Percentiles rank a stretch among this genome's conserved stretches.
These are phyloP conservation scores for Heliconius melpomene DNA, from an alignment of 1,140 invertebrate genomes.

Conservation along the genomic window DNA sequence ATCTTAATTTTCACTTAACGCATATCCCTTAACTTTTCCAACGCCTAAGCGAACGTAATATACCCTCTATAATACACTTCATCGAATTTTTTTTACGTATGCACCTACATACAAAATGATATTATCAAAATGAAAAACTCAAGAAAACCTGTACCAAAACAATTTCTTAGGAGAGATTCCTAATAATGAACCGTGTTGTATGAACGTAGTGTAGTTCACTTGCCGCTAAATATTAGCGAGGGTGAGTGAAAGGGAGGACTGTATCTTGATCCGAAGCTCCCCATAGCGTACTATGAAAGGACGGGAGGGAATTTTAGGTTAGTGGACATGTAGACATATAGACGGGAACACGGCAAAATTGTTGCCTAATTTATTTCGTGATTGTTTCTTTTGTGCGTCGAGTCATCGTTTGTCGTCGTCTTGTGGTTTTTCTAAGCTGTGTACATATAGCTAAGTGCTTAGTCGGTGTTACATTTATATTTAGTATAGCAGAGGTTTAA, in stretches of 20 bases:
- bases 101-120: not conserved
- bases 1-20: no score
- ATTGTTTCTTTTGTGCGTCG: constrained; percentile 78
- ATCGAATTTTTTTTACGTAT: not conserved
- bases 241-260: constrained; percentile 75
- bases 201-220: constrained; percentile 74
- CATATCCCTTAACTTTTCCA: not conserved
- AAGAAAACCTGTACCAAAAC: constrained; percentile 40
- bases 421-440: constrained; percentile 51
- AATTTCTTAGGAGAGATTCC: constrained; percentile 58
- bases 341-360: constrained; percentile 80
- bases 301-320: constrained; percentile 77
- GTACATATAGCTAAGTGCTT: constrained; percentile 50
- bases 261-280: constrained; percentile 71
- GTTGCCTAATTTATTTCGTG: constrained; percentile 81
- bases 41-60: not conserved
- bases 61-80: not conserved
- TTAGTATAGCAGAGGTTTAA: not conserved
- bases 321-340: constrained; percentile 82
- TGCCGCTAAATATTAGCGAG: constrained; percentile 70
- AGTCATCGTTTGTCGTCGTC: constrained; percentile 76
- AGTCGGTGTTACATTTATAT: constrained; percentile 22
- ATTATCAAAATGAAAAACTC: not conserved
- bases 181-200: constrained; percentile 74
- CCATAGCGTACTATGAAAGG: constrained; percentile 74